Evolutionary conservation across 64 coral and sea anemone species (phyloP).

Genomic region (Montipora cactus): DNA sequence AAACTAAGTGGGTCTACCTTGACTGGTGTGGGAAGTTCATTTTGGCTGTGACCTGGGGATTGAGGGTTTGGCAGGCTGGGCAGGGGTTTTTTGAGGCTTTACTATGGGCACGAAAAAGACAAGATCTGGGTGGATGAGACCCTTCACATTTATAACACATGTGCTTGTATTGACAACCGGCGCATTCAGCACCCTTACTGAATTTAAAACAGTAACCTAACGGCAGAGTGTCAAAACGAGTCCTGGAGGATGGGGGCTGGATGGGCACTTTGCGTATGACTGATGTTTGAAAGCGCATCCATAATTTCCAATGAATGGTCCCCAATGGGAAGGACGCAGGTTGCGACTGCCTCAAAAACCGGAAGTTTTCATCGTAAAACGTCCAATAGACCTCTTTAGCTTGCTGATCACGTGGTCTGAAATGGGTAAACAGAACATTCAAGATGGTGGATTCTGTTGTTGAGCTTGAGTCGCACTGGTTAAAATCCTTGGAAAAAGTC

Average conservation of each 20-base stretch:
- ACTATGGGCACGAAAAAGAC: constrained; percentile 16
- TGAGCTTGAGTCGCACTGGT: not conserved
- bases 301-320: not conserved
- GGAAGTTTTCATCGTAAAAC: constrained; percentile 23
- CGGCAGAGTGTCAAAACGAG: not conserved
- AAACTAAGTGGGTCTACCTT: not conserved
- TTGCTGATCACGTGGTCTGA: too few species aligned
- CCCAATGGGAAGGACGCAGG: not conserved
- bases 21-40: constrained; percentile 22
- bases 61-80: constrained; percentile 21
- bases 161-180: constrained; percentile 20
- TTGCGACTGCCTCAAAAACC: constrained; percentile 26
- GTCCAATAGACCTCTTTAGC: not conserved
- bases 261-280: not conserved
- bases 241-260: not conserved
- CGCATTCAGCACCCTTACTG: not conserved
- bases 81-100: not conserved
- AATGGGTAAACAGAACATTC: constrained; percentile 47
- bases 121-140: not conserved
- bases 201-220: constrained; percentile 30
- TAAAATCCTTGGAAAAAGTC: constrained; percentile 23
- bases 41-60: not conserved
- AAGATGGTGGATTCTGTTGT: constrained; percentile 28
- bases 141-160: constrained; percentile 22
- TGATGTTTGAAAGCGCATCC: not conserved